Evolutionary conservation across 2,888 invertebrate species (phyloP).

Genomic region (Tetragnatha montana): DNA sequence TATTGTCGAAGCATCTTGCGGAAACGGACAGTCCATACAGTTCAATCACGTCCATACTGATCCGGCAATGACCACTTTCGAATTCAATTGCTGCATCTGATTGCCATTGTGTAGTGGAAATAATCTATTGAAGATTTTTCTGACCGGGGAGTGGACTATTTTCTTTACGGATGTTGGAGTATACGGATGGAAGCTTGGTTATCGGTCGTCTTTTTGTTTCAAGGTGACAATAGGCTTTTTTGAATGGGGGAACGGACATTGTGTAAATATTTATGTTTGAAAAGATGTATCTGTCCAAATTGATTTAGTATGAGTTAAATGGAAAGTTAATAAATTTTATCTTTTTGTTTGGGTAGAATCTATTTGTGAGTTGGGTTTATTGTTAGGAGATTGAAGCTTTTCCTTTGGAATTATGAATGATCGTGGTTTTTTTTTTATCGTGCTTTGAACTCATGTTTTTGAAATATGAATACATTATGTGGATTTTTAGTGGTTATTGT

Average conservation of each 20-base stretch:
- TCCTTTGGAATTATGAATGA: neutral
- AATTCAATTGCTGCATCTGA: conserved; percentile 43
- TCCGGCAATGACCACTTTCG: conserved; percentile 15
- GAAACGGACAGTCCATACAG: conserved; percentile 38
- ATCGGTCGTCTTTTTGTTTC: conserved; percentile 13
- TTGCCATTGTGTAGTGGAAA: conserved; percentile 37
- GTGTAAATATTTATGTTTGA: neutral
- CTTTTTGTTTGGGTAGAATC: neutral
- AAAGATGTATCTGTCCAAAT: neutral
- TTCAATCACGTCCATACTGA: conserved; percentile 28
- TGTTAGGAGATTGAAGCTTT: neutral
- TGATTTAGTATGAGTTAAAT: neutral
- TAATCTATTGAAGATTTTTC: conserved; percentile 32
- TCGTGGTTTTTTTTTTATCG: neutral
- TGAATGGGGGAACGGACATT: neutral
- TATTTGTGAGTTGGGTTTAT: neutral
- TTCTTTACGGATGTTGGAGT: conserved; percentile 32
- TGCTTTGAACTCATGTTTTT: neutral
- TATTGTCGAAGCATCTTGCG: conserved; percentile 50
- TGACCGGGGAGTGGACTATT: conserved; percentile 22
- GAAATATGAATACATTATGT: no score
- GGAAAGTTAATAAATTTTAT: neutral
- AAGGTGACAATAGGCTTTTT: conserved; percentile 41
- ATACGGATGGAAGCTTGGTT: neutral
- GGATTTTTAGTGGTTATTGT: no score